Evolutionary conservation across 2,888 invertebrate genomes (phyloP).

Genomic region (Sericinus montela): DNA sequence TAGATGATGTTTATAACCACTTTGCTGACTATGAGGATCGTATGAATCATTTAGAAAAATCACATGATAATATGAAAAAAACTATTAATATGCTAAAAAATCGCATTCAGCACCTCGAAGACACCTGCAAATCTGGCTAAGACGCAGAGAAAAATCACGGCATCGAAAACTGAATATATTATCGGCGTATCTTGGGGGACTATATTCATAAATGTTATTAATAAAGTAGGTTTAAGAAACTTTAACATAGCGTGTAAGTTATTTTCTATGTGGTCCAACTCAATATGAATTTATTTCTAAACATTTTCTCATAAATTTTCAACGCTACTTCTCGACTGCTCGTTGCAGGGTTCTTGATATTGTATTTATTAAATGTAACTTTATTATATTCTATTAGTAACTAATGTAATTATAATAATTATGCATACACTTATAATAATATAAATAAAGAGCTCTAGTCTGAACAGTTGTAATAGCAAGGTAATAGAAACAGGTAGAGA

Average conservation of each 20-base stretch:
- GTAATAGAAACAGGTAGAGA: background rate
- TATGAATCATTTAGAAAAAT: conserved; percentile 39
- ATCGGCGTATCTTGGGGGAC: background rate
- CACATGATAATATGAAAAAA: conserved; percentile 37
- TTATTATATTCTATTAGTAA: background rate
- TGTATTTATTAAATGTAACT: background rate
- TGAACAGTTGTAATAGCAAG: background rate
- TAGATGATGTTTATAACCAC: conserved; percentile 16
- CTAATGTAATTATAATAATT: background rate
- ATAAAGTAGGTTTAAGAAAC: background rate
- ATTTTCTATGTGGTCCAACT: conserved; percentile 47
- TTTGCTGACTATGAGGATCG: conserved; percentile 35
- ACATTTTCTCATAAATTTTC: conserved; percentile 1
- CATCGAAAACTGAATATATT: background rate
- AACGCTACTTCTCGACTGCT: background rate
- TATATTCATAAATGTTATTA: background rate
- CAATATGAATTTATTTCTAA: conserved; percentile 37
- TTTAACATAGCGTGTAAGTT: background rate
- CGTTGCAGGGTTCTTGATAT: background rate
- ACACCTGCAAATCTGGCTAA: conserved; percentile 47
- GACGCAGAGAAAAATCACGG: conserved; percentile 17
- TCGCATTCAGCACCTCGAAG: conserved; percentile 47
- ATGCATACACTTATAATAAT: background rate
- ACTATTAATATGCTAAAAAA: conserved; percentile 41
- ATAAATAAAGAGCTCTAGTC: conserved; percentile 8